phyloP scores from a whole-genome alignment of 1,140 invertebrate species.

The Spodoptera litura region DNA sequence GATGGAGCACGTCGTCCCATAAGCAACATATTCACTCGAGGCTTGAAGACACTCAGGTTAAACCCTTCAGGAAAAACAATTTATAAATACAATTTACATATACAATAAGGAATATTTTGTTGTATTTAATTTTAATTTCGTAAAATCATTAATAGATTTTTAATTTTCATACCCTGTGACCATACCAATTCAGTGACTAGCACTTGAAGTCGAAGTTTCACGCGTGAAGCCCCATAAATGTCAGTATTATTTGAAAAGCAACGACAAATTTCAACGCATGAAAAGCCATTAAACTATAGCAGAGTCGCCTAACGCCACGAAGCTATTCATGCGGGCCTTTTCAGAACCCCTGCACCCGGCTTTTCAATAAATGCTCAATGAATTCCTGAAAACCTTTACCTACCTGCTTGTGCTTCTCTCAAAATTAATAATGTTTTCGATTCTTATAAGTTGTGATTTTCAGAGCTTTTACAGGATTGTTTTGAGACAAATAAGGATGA shows the following conservation, averaged over 20 bases:
- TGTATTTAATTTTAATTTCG: too few species aligned
- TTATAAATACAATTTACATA: too few species aligned
- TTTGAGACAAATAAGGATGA: neutral
- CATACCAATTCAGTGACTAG: neutral
- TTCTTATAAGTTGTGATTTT: constrained; percentile 31
- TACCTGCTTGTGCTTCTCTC: constrained; percentile 51
- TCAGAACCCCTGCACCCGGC: constrained; percentile 63
- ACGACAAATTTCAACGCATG: constrained; percentile 48
- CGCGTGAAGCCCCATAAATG: constrained; percentile 30
- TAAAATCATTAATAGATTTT: too few species aligned
- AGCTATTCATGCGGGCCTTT: constrained; percentile 58
- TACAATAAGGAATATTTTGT: too few species aligned
- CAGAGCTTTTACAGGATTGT: neutral
- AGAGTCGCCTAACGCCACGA: constrained; percentile 46
- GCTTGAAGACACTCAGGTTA: too few species aligned
- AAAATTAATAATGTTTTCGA: constrained; percentile 66
- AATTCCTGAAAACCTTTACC: constrained; percentile 62
- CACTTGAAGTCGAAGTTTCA: neutral
- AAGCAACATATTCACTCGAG: too few species aligned
- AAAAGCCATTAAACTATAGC: constrained; percentile 50
- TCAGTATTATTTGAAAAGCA: constrained; percentile 29
- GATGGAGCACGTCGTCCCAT: too few species aligned
- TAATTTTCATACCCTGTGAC: too few species aligned
- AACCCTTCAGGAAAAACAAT: too few species aligned
- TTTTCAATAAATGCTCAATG: constrained; percentile 73